phyloP scores from a whole-genome alignment of 2,797 vertebrate genomes.

The Steatocranus sp. region DNA sequence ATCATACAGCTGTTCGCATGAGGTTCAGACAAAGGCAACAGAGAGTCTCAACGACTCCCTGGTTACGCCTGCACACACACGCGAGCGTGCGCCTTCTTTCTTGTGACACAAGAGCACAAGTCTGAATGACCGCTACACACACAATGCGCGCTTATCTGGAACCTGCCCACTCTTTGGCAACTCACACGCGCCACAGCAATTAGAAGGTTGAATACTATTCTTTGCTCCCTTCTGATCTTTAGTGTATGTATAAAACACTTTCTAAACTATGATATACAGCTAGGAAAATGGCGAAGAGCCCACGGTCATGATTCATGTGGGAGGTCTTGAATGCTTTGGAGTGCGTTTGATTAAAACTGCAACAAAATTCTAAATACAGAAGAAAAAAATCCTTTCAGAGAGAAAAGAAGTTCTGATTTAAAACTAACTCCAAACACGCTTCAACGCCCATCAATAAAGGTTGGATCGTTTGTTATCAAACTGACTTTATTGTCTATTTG shows the following conservation, averaged over 20 bases:
- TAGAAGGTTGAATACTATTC: slow-evolving; percentile 34
- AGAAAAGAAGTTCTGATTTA: not conserved
- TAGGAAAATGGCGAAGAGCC: not conserved
- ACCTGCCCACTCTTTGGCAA: slow-evolving; percentile 45
- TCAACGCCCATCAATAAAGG: not conserved
- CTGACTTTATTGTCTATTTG: not conserved
- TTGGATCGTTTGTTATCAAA: not conserved
- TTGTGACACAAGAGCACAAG: not conserved
- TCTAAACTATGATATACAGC: not conserved
- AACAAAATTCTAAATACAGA: not conserved
- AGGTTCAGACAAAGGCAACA: slow-evolving; percentile 66
- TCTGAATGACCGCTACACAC: slow-evolving; percentile 22
- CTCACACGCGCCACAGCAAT: slow-evolving; percentile 69
- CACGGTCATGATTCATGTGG: accelerated
- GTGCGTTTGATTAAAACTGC: not conserved
- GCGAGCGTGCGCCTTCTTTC: accelerated
- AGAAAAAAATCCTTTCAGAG: not conserved
- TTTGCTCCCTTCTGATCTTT: slow-evolving; percentile 34
- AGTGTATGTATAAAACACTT: not conserved
- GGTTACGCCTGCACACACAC: accelerated
- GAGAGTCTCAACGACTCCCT: slow-evolving; percentile 30
- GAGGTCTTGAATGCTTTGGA: not conserved
- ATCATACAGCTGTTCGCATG: slow-evolving; percentile 83
- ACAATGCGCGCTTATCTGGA: slow-evolving; percentile 35
- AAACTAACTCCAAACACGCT: not conserved